Percentiles rank a stretch among this genome's conserved stretches.
Conservation (phyloP, 2,797 vertebrate genomes). For the Margarornis squamiger region DNA sequence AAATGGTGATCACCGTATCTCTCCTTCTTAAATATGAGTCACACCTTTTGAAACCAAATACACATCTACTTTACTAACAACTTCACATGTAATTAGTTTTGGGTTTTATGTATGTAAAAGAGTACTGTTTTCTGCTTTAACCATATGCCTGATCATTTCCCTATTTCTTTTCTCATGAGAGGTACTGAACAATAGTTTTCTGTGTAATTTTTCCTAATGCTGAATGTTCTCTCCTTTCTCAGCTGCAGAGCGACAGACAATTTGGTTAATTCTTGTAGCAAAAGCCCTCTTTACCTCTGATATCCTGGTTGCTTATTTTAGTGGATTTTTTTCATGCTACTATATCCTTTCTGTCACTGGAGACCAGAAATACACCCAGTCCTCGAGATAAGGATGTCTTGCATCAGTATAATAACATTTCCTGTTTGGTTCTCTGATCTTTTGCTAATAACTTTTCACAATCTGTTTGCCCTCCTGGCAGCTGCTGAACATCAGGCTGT, state of each 20-base stretch:
- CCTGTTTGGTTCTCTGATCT: conserved; percentile 31
- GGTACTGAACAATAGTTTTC: neutral
- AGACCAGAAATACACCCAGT: neutral
- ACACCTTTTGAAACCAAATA: neutral
- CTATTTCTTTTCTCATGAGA: neutral
- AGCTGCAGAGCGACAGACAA: neutral
- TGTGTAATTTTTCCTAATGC: neutral
- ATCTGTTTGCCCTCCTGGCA: neutral
- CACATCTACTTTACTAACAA: neutral
- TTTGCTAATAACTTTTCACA: neutral
- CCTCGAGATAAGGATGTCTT: neutral
- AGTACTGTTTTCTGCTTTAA: neutral
- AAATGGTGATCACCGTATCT: neutral
- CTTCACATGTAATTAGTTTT: neutral
- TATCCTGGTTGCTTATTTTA: neutral
- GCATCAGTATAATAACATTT: conserved; percentile 2
- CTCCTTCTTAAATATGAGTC: neutral
- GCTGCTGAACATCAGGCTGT: neutral
- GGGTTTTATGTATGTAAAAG: neutral
- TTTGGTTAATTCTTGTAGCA: neutral
- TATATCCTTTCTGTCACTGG: neutral
- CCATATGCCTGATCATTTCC: neutral
- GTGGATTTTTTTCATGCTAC: neutral
- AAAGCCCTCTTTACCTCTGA: neutral
- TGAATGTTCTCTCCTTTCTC: neutral